Conservation (phyloP, 2,888 invertebrate species). For the Ypsolopha sequella region DNA sequence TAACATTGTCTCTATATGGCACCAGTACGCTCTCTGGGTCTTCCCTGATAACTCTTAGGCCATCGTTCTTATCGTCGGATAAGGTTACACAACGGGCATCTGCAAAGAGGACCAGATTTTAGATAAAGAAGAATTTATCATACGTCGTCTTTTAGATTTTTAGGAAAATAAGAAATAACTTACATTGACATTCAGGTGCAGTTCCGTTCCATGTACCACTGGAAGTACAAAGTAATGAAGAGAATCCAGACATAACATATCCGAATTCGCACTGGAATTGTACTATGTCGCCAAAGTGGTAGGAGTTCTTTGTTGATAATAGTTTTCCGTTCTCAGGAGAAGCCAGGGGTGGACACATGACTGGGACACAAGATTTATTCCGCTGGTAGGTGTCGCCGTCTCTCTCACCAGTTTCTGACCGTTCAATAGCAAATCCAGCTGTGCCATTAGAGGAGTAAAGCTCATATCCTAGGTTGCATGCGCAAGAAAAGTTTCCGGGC, state of each 20-base stretch:
- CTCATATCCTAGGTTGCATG: conserved; percentile 93
- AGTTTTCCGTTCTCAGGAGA: conserved; percentile 89
- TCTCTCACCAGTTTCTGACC: conserved; percentile 86
- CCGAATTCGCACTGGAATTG: conserved; percentile 96
- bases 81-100: conserved; percentile 92
- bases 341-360: conserved; percentile 85
- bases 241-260: conserved; percentile 90
- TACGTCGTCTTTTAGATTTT: not conserved
- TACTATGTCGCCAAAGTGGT: conserved; percentile 91
- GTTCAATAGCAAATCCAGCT: conserved; percentile 85
- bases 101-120: conserved; percentile 25
- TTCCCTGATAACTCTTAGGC: conserved; percentile 80
- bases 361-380: conserved; percentile 95
- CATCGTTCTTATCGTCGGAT: conserved; percentile 90
- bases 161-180: conserved; percentile 46
- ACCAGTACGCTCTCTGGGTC: conserved; percentile 88
- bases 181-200: conserved; percentile 93
- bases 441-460: conserved; percentile 90
- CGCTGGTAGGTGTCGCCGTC: conserved; percentile 91
- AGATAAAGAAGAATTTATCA: not conserved
- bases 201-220: conserved; percentile 95
- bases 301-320: conserved; percentile 83
- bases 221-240: conserved; percentile 87
- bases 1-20: conserved; percentile 92
- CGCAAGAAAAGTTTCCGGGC: conserved; percentile 89